phyloP scores from a whole-genome alignment of 2,888 invertebrate species.

The Sinopyrophorus schimmeli region DNA sequence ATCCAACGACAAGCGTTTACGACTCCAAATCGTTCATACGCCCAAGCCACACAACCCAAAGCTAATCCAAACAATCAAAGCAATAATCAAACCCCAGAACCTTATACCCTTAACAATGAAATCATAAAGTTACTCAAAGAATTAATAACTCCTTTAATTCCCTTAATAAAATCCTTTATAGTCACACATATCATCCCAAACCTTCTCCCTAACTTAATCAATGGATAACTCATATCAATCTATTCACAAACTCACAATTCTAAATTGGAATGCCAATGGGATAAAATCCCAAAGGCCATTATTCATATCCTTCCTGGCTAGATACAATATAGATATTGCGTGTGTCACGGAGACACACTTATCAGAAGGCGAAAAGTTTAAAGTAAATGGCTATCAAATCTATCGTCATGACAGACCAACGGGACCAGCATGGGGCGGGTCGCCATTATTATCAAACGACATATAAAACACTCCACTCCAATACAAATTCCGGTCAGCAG shows the following conservation, averaged over 20 bases:
- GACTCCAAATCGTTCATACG: too few species aligned
- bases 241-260: conserved; percentile 1
- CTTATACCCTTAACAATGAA: too few species aligned
- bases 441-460: conserved; percentile 5
- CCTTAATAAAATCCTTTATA: background rate
- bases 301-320: conserved; percentile 5
- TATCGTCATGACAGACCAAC: conserved; percentile 3
- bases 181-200: conserved; percentile 5
- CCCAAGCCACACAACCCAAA: too few species aligned
- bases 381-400: conserved; percentile 6
- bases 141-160: too few species aligned
- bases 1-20: too few species aligned
- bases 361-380: background rate
- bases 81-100: too few species aligned
- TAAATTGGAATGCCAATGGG: conserved; percentile 6
- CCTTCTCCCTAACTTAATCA: conserved; percentile 2
- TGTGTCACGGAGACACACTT: conserved; percentile 5
- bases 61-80: too few species aligned
- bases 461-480: conserved; percentile 5
- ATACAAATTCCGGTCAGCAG: background rate
- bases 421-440: conserved; percentile 1
- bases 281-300: conserved; percentile 7
- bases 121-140: too few species aligned
- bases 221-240: conserved; percentile 4
- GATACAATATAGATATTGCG: conserved; percentile 8